These are phyloP conservation scores for Gymnocephalus cernua DNA, from an alignment of 2,113 vertebrate species.

Conservation along the genomic window DNA sequence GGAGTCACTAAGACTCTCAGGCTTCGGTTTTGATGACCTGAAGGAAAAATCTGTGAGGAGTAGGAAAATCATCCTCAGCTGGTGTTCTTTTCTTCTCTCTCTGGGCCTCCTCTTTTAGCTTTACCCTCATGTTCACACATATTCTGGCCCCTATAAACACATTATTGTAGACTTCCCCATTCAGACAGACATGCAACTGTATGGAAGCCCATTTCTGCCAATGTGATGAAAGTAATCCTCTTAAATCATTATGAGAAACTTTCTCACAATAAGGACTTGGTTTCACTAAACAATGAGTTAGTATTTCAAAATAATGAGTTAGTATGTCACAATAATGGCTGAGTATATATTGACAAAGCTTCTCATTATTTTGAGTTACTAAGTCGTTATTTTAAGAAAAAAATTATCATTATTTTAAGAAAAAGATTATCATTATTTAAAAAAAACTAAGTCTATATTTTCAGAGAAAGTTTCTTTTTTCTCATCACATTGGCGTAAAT, in stretches of 20 bases:
- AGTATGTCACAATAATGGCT: too few relatives aligned
- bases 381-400: too few relatives aligned
- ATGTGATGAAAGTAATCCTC: too few relatives aligned
- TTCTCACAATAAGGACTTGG: neutral
- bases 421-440: too few relatives aligned
- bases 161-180: neutral
- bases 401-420: too few relatives aligned
- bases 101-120: conserved; percentile 5
- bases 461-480: neutral
- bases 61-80: conserved; percentile 2
- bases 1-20: conserved; percentile 51
- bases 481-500: neutral
- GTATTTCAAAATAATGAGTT: neutral
- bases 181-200: neutral
- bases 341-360: too few relatives aligned
- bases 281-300: neutral
- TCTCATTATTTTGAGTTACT: too few relatives aligned
- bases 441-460: too few relatives aligned
- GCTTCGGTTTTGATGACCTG: conserved; percentile 29
- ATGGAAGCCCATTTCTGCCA: too few relatives aligned
- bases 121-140: conserved; percentile 26
- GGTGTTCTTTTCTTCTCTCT: neutral
- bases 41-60: conserved; percentile 22
- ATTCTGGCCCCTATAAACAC: conserved; percentile 30
- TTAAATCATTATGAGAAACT: too few relatives aligned